A percentile compares a stretch with the other conserved stretches of the same genome.
Conservation (phyloP, 1,140 invertebrate genomes). For the Leptopilina boulardi region DNA sequence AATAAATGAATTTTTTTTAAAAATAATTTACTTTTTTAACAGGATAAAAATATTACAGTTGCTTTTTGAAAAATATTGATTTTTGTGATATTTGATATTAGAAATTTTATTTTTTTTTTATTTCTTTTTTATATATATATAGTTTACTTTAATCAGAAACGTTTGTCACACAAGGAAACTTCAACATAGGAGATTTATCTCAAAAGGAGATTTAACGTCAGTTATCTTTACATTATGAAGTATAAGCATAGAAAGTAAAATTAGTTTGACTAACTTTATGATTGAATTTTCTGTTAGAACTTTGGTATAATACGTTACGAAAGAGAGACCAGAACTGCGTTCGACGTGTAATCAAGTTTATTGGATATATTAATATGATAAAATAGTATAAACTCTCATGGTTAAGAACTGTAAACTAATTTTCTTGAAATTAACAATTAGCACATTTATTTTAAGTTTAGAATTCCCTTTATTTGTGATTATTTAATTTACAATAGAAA, state of each 20-base stretch:
- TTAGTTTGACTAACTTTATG: constrained; percentile 23
- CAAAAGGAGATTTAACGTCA: constrained; percentile 24
- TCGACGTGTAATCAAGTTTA: constrained; percentile 24
- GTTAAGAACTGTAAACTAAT: background rate
- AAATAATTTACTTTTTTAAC: too few species aligned
- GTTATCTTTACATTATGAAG: constrained; percentile 17
- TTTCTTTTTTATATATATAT: background rate
- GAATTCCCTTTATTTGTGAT: too few species aligned
- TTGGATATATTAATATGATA: constrained; percentile 6
- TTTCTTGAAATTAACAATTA: background rate
- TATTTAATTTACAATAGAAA: too few species aligned
- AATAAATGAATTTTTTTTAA: too few species aligned
- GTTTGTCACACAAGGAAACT: constrained; percentile 22
- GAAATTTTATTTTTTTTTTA: too few species aligned
- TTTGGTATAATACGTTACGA: background rate
- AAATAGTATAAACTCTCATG: background rate
- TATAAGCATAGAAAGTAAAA: constrained; percentile 28
- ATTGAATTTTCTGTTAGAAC: constrained; percentile 5
- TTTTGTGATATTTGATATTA: too few species aligned
- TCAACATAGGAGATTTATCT: background rate
- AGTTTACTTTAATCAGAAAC: background rate
- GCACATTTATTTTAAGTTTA: too few species aligned
- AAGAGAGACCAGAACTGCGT: constrained; percentile 9
- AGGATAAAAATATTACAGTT: too few species aligned
- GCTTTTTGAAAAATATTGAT: too few species aligned